Conservation (phyloP, 2,113 vertebrate species). For the Carollia perspicillata region DNA sequence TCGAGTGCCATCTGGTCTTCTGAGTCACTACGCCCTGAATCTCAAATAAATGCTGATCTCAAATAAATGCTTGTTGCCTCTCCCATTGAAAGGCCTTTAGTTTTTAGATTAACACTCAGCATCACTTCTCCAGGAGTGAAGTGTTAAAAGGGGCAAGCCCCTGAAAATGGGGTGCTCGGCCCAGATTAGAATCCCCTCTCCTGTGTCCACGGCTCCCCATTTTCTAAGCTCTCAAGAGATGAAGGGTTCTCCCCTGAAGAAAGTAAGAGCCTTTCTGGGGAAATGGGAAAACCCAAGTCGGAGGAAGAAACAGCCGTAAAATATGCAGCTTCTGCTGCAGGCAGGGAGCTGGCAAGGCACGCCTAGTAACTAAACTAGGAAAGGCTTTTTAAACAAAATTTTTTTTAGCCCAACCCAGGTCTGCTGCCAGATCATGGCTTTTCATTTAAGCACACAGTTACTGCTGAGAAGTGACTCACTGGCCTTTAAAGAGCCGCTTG, state of each 20-base stretch:
- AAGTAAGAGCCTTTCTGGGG: neutral
- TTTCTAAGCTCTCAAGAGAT: neutral
- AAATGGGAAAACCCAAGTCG: neutral
- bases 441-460: constrained; percentile 23
- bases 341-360: neutral
- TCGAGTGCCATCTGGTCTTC: neutral
- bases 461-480: neutral
- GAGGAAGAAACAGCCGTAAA: neutral
- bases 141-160: neutral
- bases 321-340: neutral
- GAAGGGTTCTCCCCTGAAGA: neutral
- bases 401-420: neutral
- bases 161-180: neutral
- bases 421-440: constrained; percentile 4
- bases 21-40: neutral
- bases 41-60: too few relatives aligned
- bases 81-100: neutral
- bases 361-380: neutral
- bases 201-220: neutral
- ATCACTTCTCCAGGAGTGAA: neutral
- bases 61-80: neutral
- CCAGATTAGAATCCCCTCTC: neutral
- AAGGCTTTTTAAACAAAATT: neutral
- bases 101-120: neutral
- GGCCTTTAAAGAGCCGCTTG: constrained; percentile 44